These are phyloP conservation scores for Pungitius pungitius DNA, from an alignment of 2,113 vertebrate species.

Conservation along the genomic window DNA sequence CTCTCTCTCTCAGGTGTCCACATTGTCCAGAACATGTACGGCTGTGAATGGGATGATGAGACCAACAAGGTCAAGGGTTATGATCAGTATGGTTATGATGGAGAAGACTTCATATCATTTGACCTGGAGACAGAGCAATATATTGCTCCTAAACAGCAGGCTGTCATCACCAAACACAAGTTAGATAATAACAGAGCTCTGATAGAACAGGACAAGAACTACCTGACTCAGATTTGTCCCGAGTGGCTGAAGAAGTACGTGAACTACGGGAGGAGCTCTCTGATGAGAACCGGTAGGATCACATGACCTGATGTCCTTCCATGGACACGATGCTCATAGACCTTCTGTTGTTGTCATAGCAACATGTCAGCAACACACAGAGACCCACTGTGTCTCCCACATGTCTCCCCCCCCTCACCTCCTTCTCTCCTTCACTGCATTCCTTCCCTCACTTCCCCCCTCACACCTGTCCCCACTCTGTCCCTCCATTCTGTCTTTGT, in stretches of 20 bases:
- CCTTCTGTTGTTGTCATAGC: neutral
- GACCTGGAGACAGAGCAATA: slow-evolving; percentile 18
- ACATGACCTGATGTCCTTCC: neutral
- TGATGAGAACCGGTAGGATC: neutral
- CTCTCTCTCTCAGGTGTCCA: slow-evolving; percentile 53
- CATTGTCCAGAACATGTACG: fast-evolving
- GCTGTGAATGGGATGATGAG: slow-evolving; percentile 56
- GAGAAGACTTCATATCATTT: slow-evolving; percentile 50
- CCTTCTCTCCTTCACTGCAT: neutral
- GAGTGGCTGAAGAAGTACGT: neutral
- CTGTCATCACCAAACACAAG: neutral
- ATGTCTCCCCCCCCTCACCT: too few species aligned
- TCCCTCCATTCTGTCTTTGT: too few species aligned
- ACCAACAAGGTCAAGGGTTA: neutral
- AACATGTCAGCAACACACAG: neutral
- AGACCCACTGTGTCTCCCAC: neutral
- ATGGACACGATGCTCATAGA: neutral
- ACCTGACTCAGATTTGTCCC: fast-evolving
- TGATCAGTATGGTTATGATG: fast-evolving
- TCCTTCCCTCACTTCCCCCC: neutral
- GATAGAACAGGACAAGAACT: fast-evolving
- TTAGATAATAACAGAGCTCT: fast-evolving
- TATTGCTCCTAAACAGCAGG: fast-evolving
- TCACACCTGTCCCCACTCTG: too few species aligned
- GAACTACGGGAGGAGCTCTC: slow-evolving; percentile 9